phyloP scores from a whole-genome alignment of 2,113 vertebrate genomes.

The Lamprologus tigripictilis region DNA sequence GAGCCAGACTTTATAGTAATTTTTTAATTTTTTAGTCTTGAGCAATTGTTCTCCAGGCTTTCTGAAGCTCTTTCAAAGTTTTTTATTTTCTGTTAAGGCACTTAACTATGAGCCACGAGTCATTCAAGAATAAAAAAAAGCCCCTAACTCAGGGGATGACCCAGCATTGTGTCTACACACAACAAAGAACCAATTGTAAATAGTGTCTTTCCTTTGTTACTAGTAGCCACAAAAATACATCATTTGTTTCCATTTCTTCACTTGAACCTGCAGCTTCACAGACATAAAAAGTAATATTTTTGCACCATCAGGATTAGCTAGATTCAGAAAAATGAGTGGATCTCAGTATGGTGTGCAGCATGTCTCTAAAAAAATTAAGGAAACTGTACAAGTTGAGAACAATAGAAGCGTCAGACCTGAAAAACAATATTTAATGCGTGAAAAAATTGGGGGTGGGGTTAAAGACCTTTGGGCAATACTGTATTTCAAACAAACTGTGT shows the following conservation, averaged over 20 bases:
- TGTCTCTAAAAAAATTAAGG: neutral
- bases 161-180: neutral
- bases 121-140: neutral
- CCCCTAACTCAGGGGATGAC: neutral
- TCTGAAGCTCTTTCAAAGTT: neutral
- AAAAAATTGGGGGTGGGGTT: neutral
- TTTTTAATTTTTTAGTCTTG: neutral
- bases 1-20: neutral
- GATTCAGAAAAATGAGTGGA: neutral
- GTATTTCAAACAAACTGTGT: neutral
- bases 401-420: neutral
- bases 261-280: neutral
- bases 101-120: neutral
- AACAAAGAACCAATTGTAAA: neutral
- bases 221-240: neutral
- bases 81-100: neutral
- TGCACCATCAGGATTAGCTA: neutral
- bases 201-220: neutral
- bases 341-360: neutral
- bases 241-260: no score
- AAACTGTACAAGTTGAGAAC: neutral
- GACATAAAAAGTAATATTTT: neutral
- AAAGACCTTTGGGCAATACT: neutral
- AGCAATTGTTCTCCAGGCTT: neutral
- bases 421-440: neutral